Percentiles rank a stretch among this genome's conserved stretches.
Evolutionary conservation across 2,888 invertebrate species (phyloP).

Genomic region (Hirudinaria manillensis): DNA sequence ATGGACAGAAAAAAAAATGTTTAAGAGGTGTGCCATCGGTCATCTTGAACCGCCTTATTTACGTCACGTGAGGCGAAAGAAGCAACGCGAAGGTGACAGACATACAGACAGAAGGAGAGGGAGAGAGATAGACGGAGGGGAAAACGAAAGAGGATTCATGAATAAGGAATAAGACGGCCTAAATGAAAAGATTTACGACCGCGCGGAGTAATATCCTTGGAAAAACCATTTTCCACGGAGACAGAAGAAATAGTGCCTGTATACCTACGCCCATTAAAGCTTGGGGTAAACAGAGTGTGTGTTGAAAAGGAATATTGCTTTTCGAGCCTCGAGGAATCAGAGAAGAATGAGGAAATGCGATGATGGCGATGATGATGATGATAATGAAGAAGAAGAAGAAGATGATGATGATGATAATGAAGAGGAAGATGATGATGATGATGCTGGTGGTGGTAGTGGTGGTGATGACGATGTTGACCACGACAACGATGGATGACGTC

Average conservation of each 20-base stretch:
- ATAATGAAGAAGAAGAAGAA: not conserved
- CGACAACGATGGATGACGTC: constrained; percentile 2
- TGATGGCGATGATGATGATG: constrained; percentile 17
- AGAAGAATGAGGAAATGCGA: constrained; percentile 2
- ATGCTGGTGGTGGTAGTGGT: constrained; percentile 25
- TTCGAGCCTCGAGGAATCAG: constrained; percentile 10
- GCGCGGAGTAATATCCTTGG: constrained; percentile 18
- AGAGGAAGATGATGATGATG: constrained; percentile 17
- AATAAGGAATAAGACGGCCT: constrained; percentile 21
- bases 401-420: constrained; percentile 8
- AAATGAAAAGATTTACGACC: constrained; percentile 21
- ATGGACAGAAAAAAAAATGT: too few relatives aligned
- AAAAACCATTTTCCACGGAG: constrained; percentile 11
- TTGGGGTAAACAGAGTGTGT: constrained; percentile 17
- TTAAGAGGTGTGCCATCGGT: too few relatives aligned
- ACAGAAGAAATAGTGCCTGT: constrained; percentile 17
- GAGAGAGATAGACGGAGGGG: constrained; percentile 4
- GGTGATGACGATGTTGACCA: constrained; percentile 17
- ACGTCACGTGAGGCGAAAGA: too few relatives aligned
- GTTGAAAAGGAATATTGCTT: constrained; percentile 14
- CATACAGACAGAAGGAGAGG: not conserved
- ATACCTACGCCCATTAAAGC: constrained; percentile 14
- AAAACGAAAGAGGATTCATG: constrained; percentile 18
- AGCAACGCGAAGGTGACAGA: not conserved
- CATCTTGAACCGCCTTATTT: too few relatives aligned